Evolutionary conservation across 1,140 invertebrate species (phyloP).

Genomic region (Drosophila persimilis): DNA sequence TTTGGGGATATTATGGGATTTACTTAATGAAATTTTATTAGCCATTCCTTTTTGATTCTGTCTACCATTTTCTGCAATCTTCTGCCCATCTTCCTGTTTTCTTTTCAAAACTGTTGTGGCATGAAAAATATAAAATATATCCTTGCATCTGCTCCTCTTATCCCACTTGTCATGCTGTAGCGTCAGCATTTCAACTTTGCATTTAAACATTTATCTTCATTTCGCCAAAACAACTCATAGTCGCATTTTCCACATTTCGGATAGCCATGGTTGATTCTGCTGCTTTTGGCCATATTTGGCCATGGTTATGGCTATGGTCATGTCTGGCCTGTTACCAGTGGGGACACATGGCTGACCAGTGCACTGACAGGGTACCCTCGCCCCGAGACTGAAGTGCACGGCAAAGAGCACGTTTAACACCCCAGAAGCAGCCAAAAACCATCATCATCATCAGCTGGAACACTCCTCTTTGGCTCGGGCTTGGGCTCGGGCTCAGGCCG

Average conservation of each 20-base stretch:
- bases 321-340: conserved; percentile 38
- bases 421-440: conserved; percentile 12
- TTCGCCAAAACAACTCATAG: conserved; percentile 40
- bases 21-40: too few species aligned
- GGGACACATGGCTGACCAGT: conserved; percentile 38
- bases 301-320: conserved; percentile 8
- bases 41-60: too few species aligned
- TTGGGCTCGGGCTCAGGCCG: too few species aligned
- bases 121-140: too few species aligned
- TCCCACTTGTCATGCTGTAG: conserved; percentile 30
- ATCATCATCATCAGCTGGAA: conserved; percentile 36
- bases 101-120: too few species aligned
- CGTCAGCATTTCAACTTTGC: conserved; percentile 56
- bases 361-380: background rate
- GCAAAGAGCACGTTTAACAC: conserved; percentile 38
- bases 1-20: too few species aligned
- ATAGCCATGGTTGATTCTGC: background rate
- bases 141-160: conserved; percentile 2
- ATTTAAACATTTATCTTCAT: conserved; percentile 73
- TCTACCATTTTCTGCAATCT: background rate
- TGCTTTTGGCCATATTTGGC: conserved; percentile 13
- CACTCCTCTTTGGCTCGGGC: background rate
- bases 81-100: too few species aligned
- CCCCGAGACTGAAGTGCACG: conserved; percentile 18
- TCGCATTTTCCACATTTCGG: conserved; percentile 15